Base-by-base conservation (phyloP, 1,140 invertebrate species). In the Cydia splendana region DNA sequence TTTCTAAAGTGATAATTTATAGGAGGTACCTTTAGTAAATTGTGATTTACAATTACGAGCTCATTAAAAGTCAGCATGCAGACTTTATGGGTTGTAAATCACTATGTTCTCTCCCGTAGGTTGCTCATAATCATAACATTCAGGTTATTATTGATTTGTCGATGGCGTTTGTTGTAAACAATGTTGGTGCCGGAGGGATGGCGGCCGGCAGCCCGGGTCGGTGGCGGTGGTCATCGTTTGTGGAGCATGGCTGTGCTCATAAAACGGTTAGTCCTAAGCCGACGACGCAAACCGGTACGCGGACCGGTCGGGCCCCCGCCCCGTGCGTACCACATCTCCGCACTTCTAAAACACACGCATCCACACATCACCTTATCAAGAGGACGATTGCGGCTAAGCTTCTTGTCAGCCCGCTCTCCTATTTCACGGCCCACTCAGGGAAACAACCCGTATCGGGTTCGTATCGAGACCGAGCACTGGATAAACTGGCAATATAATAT, bases 181-280 rank as follows among this genome's bases (percentile, higher is more conserved):
- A 10, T 62, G 67, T 38, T 45, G 78, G 79, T 81, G 80, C 81
- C 79, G n/a, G 28, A 84, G 83, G 83, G 85, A 79, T 87, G 80
- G 69, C 77, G 75, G 77, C 80, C 78, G 80, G 71, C 79, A 77
- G 77, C 80, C 78, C 65, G 79, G 82, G 83, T 75, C 81, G 76
- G 83, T 86, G 83, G 83, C 83, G 76, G 82, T 86, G 83, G 84
- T 83, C 79, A 84, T 87, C 84, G 82, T 91, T 91, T 88, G 87
- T 91, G 87, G 88, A 90, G 86, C 89, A 88, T 84, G 80, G 86
- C 89, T 87, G 82, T 82, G 85, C 89, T 92, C 91, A 91, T 91
- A 89, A 91, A 91, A 92, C 90, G 86, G 88, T 91, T 90, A 88
- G 86, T 88, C 86, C 87, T 90, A 88, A 89, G 87, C 84, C 82